phyloP scores from a whole-genome alignment of 2,797 vertebrate genomes.

The Sarcophilus harrisii region DNA sequence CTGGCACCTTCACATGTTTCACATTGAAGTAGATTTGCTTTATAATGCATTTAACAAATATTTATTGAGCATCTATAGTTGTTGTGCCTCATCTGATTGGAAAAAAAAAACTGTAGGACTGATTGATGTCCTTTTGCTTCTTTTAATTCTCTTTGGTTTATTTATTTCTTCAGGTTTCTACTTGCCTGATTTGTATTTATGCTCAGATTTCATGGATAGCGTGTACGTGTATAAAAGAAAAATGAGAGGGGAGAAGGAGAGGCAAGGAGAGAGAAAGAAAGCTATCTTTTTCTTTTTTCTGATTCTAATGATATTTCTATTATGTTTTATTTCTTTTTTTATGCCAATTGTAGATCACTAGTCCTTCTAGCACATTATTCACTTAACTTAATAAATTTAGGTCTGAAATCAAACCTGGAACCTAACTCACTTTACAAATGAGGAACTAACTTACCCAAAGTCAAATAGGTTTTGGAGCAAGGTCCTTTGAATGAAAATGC shows the following conservation, averaged over 20 bases:
- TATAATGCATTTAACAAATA: neutral
- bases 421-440: neutral
- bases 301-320: neutral
- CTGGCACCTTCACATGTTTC: neutral
- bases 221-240: neutral
- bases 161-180: neutral
- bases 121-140: neutral
- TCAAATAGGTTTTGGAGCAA: neutral
- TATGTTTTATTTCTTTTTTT: neutral
- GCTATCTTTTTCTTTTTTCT: neutral
- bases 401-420: neutral
- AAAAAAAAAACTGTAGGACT: neutral
- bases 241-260: neutral
- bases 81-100: neutral
- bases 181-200: neutral
- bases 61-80: neutral
- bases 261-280: neutral
- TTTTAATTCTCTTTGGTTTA: neutral
- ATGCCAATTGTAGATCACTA: neutral
- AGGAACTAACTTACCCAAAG: neutral
- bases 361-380: neutral
- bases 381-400: neutral
- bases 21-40: neutral
- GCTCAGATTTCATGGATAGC: neutral
- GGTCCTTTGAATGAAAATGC: neutral